Conservation (phyloP, 2,113 vertebrate species). For the Delphinus delphis region DNA sequence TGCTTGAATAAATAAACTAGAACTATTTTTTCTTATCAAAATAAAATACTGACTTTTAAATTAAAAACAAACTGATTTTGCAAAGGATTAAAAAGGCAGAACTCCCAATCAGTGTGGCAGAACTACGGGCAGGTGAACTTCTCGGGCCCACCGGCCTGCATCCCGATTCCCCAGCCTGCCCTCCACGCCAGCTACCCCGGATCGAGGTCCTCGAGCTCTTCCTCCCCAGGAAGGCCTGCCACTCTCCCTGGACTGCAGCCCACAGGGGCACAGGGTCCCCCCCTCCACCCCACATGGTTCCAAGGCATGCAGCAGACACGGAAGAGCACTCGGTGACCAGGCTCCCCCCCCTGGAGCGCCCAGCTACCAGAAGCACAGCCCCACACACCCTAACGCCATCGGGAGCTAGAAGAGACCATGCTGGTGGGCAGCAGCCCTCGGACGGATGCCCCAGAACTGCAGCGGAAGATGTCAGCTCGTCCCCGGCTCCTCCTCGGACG, state of each 20-base stretch:
- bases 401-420: background rate
- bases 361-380: background rate
- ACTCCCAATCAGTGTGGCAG: background rate
- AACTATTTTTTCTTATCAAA: background rate
- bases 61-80: background rate
- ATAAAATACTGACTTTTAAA: conserved; percentile 19
- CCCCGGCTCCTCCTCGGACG: fast-evolving
- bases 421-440: fast-evolving
- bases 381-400: background rate
- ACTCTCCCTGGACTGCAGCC: too few relatives aligned
- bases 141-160: background rate
- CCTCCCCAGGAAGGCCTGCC: background rate
- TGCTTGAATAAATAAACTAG: background rate
- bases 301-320: fast-evolving
- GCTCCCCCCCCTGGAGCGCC: background rate
- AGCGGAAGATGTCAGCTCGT: fast-evolving
- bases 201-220: background rate
- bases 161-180: background rate
- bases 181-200: fast-evolving
- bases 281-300: background rate
- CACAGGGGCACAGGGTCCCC: fast-evolving
- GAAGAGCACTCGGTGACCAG: background rate
- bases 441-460: background rate
- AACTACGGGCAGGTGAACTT: background rate
- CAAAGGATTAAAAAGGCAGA: background rate